phyloP scores from a whole-genome alignment of 2,797 vertebrate species.

The Uromys caudimaculatus region DNA sequence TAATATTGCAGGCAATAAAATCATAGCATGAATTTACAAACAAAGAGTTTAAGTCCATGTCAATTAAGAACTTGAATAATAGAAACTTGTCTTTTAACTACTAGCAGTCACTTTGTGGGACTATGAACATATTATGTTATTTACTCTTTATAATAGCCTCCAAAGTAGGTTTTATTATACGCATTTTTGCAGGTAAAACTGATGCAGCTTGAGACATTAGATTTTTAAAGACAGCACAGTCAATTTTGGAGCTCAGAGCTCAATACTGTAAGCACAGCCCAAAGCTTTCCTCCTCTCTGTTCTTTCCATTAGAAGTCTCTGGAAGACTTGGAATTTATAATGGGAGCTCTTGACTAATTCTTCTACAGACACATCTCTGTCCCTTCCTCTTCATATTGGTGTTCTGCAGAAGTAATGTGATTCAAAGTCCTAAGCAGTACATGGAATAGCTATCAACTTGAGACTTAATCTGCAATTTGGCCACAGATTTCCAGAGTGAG shows the following conservation, averaged over 20 bases:
- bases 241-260: neutral
- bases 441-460: constrained; percentile 69
- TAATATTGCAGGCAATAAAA: neutral
- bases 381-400: neutral
- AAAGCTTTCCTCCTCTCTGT: neutral
- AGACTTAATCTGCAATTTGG: constrained; percentile 34
- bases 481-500: constrained; percentile 59
- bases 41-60: neutral
- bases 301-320: constrained; percentile 37
- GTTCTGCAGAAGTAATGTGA: constrained; percentile 16
- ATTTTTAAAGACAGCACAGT: neutral
- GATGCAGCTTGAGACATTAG: neutral
- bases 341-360: neutral
- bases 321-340: constrained; percentile 39
- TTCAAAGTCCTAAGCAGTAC: neutral
- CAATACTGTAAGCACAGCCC: neutral
- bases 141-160: constrained; percentile 1
- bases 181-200: neutral
- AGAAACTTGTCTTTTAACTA: neutral
- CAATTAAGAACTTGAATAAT: constrained; percentile 27
- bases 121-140: neutral
- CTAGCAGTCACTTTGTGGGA: neutral
- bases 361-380: neutral
- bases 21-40: neutral
- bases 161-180: neutral